A percentile compares a stretch with the other conserved stretches of the same genome.
These are phyloP conservation scores for Catocala nupta DNA, from an alignment of 2,888 invertebrate genomes.

Conservation along the genomic window DNA sequence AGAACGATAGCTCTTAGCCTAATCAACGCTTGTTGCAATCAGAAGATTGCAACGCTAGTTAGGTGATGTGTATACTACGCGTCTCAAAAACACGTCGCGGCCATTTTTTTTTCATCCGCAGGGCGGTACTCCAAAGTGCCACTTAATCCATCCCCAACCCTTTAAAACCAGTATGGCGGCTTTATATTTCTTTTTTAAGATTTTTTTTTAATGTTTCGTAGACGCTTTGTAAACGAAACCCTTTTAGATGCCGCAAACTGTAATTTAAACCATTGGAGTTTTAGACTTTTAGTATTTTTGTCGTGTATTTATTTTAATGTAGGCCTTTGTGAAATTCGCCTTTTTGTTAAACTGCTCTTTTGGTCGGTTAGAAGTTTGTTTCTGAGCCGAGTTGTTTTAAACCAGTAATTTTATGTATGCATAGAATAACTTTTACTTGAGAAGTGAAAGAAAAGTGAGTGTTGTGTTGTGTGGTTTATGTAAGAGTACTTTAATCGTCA, in stretches of 20 bases:
- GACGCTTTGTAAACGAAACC: conserved; percentile 80
- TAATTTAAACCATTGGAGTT: conserved; percentile 77
- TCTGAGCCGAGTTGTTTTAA: too few relatives aligned
- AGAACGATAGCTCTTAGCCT: background rate
- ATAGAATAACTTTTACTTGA: too few relatives aligned
- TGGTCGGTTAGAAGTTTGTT: conserved; percentile 6
- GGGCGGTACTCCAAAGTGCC: conserved; percentile 82
- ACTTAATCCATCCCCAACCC: conserved; percentile 82
- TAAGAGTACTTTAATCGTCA: too few relatives aligned
- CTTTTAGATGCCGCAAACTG: conserved; percentile 72
- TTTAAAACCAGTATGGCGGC: conserved; percentile 83
- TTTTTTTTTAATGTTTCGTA: conserved; percentile 70
- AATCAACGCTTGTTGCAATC: conserved; percentile 59
- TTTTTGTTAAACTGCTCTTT: conserved; percentile 14
- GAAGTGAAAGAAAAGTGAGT: too few relatives aligned
- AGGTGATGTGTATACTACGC: conserved; percentile 59
- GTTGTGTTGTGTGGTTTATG: too few relatives aligned
- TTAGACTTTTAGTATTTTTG: conserved; percentile 57
- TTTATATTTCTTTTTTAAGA: conserved; percentile 68
- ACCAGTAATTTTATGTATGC: too few relatives aligned
- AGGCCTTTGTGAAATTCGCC: conserved; percentile 8
- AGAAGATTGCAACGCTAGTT: conserved; percentile 73
- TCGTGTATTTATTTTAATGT: conserved; percentile 8
- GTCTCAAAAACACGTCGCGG: conserved; percentile 54
- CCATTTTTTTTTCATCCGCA: conserved; percentile 75